Percentiles rank a stretch among this genome's conserved stretches.
phyloP scores from a whole-genome alignment of 2,888 invertebrate genomes.

The Camptogramma bilineatum region DNA sequence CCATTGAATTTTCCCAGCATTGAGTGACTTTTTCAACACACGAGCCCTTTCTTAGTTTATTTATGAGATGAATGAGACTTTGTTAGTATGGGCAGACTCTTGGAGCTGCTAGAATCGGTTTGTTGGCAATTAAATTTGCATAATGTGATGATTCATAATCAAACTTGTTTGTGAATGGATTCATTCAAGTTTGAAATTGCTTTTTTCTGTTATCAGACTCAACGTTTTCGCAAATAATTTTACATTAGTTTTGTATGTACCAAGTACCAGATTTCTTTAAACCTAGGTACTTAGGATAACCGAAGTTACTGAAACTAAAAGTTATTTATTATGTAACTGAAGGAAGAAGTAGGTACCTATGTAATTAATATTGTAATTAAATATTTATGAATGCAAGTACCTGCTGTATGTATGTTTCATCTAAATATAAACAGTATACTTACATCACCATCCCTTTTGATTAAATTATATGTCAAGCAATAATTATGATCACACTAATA shows the following conservation, averaged over 20 bases:
- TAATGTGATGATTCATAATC: conserved; percentile 57
- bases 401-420: too few species aligned
- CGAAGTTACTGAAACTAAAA: too few species aligned
- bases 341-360: too few species aligned
- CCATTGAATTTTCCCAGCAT: conserved; percentile 60
- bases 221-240: background rate
- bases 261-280: too few species aligned
- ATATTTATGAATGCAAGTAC: too few species aligned
- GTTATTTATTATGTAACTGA: too few species aligned
- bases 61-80: conserved; percentile 2
- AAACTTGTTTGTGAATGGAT: conserved; percentile 56
- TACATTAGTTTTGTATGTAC: background rate
- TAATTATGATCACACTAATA: too few species aligned
- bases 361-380: too few species aligned
- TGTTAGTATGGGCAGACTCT: conserved; percentile 5
- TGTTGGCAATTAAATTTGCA: conserved; percentile 46
- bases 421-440: too few species aligned
- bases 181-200: conserved; percentile 46
- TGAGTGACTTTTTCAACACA: conserved; percentile 54
- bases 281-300: too few species aligned
- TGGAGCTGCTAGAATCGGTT: conserved; percentile 12
- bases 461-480: too few species aligned
- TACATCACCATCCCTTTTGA: too few species aligned
- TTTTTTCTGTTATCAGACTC: conserved; percentile 7
- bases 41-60: conserved; percentile 54